phyloP scores from a whole-genome alignment of 2,888 invertebrate species.

The Congeria kusceri region DNA sequence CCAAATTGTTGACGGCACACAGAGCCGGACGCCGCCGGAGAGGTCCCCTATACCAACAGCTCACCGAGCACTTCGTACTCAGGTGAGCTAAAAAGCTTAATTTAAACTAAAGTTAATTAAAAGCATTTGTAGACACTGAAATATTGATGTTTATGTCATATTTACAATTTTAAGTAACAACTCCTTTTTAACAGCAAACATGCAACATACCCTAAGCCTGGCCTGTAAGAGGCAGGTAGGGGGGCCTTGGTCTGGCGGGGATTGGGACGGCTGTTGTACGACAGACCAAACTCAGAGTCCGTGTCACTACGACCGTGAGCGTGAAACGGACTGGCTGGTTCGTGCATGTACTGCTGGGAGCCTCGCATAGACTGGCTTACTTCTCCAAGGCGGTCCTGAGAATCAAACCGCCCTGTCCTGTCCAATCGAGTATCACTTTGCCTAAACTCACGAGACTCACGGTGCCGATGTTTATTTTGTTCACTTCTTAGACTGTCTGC shows the following conservation, averaged over 20 bases:
- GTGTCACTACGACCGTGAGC: constrained; percentile 82
- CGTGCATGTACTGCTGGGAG: constrained; percentile 42
- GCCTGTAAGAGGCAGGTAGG: neutral
- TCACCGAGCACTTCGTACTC: too few species aligned
- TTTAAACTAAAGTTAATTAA: too few species aligned
- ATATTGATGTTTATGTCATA: too few species aligned
- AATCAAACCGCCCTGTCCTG: constrained; percentile 48
- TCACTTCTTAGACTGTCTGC: constrained; percentile 48
- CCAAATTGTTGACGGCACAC: too few species aligned
- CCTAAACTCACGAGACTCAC: neutral
- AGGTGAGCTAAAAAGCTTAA: too few species aligned
- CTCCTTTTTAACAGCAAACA: too few species aligned
- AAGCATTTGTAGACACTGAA: too few species aligned
- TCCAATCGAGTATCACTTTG: constrained; percentile 34
- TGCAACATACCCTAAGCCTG: too few species aligned
- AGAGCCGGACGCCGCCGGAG: too few species aligned
- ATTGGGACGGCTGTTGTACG: constrained; percentile 94
- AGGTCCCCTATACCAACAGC: too few species aligned
- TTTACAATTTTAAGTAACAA: too few species aligned
- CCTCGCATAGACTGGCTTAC: constrained; percentile 34
- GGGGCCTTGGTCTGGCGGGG: constrained; percentile 58
- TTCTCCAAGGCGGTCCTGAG: constrained; percentile 45
- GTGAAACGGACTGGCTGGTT: constrained; percentile 3
- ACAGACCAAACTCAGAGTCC: constrained; percentile 87
- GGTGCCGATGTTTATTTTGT: constrained; percentile 19